A percentile compares a stretch with the other conserved stretches of the same genome.
Evolutionary conservation across 2,888 invertebrate species (phyloP).

Genomic region (Drosophila paramelanica): DNA sequence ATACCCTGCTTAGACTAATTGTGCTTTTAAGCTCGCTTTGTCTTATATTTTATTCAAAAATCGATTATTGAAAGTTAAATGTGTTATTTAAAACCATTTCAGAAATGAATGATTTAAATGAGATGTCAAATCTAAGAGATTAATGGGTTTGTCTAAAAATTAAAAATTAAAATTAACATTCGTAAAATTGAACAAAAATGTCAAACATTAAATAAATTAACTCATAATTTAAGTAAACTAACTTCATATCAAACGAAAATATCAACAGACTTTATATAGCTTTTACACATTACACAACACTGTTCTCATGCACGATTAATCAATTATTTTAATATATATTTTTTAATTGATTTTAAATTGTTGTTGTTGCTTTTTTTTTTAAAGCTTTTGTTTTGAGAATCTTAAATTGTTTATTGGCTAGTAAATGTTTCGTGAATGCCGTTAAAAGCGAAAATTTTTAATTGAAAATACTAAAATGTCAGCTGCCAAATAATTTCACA

Average conservation of each 20-base stretch:
- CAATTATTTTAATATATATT: not conserved
- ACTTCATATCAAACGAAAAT: too few relatives aligned
- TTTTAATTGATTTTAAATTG: not conserved
- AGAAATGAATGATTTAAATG: too few relatives aligned
- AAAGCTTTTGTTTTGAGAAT: not conserved
- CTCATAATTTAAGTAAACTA: too few relatives aligned
- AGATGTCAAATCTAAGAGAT: too few relatives aligned
- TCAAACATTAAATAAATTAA: too few relatives aligned
- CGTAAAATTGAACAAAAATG: too few relatives aligned
- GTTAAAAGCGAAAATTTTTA: not conserved
- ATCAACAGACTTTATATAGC: not conserved
- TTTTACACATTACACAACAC: conserved; percentile 13
- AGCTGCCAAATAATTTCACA: conserved; percentile 16
- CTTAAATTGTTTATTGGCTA: conserved; percentile 4
- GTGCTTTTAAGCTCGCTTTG: too few relatives aligned
- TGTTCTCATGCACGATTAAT: not conserved
- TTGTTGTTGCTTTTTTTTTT: not conserved
- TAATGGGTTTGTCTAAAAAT: too few relatives aligned
- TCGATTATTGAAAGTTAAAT: too few relatives aligned
- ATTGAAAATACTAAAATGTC: not conserved
- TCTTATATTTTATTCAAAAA: too few relatives aligned
- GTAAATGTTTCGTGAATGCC: conserved; percentile 1
- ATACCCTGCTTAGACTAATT: not conserved
- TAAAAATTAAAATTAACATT: too few relatives aligned
- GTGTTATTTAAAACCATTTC: too few relatives aligned